phyloP scores from a whole-genome alignment of 2,888 invertebrate genomes.

The Sericinus montela region DNA sequence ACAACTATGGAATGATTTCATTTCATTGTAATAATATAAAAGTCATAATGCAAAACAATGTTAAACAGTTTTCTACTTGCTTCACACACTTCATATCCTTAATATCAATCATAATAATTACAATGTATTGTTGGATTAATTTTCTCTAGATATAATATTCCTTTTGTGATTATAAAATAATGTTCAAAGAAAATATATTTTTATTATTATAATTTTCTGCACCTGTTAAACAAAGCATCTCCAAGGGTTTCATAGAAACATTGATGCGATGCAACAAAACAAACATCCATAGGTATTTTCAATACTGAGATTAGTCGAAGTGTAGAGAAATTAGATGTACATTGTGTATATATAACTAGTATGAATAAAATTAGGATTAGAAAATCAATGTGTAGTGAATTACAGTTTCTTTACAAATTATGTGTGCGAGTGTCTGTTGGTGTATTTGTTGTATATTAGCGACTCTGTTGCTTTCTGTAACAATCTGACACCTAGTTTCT shows the following conservation, averaged over 20 bases:
- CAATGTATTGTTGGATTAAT: not conserved
- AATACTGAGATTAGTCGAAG: conserved; percentile 18
- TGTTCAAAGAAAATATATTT: conserved; percentile 46
- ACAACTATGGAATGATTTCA: too few species aligned
- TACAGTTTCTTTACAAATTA: conserved; percentile 49
- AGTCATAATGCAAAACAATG: too few species aligned
- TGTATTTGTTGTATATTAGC: conserved; percentile 42
- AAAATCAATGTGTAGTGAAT: conserved; percentile 48
- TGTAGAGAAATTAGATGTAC: conserved; percentile 21
- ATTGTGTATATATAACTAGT: conserved; percentile 47
- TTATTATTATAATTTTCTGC: conserved; percentile 33
- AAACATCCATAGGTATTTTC: conserved; percentile 1
- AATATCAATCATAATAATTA: not conserved
- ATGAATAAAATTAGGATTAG: conserved; percentile 50
- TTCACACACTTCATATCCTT: not conserved
- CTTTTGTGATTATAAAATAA: conserved; percentile 35
- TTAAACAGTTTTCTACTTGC: not conserved
- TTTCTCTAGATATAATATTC: not conserved
- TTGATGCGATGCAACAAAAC: not conserved
- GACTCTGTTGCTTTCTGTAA: conserved; percentile 1
- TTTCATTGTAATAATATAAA: too few species aligned
- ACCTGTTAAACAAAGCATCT: conserved; percentile 29
- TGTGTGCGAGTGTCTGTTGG: conserved; percentile 41
- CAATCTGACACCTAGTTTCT: conserved; percentile 32
- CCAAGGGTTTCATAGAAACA: conserved; percentile 18